Evolutionary conservation across 2,888 invertebrate genomes (phyloP), one percentile per base, ranked within the genome.

Genomic region (Drosophila eohydei): DNA sequence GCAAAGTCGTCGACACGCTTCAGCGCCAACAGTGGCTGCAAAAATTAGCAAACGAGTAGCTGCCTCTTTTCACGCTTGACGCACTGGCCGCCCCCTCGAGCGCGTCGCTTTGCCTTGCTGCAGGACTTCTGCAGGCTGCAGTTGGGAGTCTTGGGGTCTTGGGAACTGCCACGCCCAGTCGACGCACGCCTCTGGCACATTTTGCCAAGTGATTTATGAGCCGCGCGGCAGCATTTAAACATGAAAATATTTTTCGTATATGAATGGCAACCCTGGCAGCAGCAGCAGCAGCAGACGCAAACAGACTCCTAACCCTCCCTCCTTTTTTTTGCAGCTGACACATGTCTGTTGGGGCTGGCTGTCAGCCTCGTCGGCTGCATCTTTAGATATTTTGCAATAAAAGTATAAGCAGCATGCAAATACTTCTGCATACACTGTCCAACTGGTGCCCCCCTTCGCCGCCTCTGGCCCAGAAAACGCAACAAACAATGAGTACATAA

Each of bases 161-260:
- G 36, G 44, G 28, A 60, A 62, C 34, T 26, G 9, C 16, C 41
- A 32, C 48, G 40, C 12, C 28, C 26, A 44, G 28, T 51, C 11
- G 36, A 28, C 16, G 11, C 54, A 2, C 34, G 26, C 48, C 40
- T 48, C 14, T 48, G 21, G 38, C 71, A 89, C 89, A 84, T 82
- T 89, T 85, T 80, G 68, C 78, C 78, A 85, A 80, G 89, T 89
- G 84, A 85, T 85, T 85, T 85, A 85, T 85, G 89, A 89, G 88
- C 59, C 73, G 83, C 85, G 88, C 66, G 56, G 86, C 80, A 80
- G 50, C 81, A 80, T 84, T 84, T 88, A 89, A 88, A 89, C 85
- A 85, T 77, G 85, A 43, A 82, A 70, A 85, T 82, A 74, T 84
- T 74, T 82, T 81, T 62, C 78, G 66, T 83, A 80, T 80, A 80